These are phyloP conservation scores for Plusia festucae DNA, from an alignment of 2,888 invertebrate genomes.

Conservation along the genomic window DNA sequence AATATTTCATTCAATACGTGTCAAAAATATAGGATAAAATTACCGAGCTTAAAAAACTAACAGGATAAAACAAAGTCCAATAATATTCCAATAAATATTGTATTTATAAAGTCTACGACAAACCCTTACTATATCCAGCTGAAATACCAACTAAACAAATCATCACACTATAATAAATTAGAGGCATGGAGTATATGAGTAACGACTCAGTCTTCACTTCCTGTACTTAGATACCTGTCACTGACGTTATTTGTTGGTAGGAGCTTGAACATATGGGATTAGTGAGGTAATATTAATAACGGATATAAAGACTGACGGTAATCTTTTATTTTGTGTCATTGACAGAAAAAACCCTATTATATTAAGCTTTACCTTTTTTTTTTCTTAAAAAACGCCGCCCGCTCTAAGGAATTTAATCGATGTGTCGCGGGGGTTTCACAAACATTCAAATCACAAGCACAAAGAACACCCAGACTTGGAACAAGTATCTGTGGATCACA, in stretches of 20 bases:
- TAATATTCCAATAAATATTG: too few relatives aligned
- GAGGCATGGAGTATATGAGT: not conserved
- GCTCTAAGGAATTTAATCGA: too few relatives aligned
- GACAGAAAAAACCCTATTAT: too few relatives aligned
- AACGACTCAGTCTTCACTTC: not conserved
- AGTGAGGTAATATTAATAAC: not conserved
- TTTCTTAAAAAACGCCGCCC: too few relatives aligned
- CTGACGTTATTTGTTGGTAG: not conserved
- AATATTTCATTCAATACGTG: too few relatives aligned
- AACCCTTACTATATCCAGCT: not conserved
- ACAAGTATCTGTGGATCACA: too few relatives aligned
- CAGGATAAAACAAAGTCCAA: not conserved
- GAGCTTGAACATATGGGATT: not conserved
- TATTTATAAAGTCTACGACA: not conserved
- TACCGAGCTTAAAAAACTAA: too few relatives aligned
- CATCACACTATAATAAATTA: not conserved
- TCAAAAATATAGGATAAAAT: too few relatives aligned
- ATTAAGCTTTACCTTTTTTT: too few relatives aligned
- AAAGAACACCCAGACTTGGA: too few relatives aligned
- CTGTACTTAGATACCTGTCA: conserved; percentile 3
- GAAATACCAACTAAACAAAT: conserved; percentile 10
- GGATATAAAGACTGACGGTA: not conserved
- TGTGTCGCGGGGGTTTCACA: too few relatives aligned
- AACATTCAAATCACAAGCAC: too few relatives aligned
- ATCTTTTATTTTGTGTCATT: not conserved